Conservation (phyloP, 2,888 invertebrate species). For the Ceramica pisi region DNA sequence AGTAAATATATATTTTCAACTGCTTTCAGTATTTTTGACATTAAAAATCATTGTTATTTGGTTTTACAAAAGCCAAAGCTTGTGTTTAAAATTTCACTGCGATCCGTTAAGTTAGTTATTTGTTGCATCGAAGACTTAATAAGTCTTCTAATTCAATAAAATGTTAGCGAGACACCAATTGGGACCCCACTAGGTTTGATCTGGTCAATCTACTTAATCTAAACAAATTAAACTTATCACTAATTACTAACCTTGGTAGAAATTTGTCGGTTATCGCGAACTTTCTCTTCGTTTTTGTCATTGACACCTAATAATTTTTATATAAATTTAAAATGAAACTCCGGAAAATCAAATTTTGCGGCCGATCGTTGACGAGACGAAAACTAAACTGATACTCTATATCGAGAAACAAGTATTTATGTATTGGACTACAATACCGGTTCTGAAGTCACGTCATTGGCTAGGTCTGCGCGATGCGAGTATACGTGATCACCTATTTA, state of each 20-base stretch:
- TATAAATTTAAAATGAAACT: slow-evolving; percentile 80
- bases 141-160: background rate
- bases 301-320: slow-evolving; percentile 88
- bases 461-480: slow-evolving; percentile 30
- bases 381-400: slow-evolving; percentile 74
- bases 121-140: background rate
- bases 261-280: slow-evolving; percentile 90
- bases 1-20: background rate
- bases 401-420: slow-evolving; percentile 74
- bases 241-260: slow-evolving; percentile 86
- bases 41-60: background rate
- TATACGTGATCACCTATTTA: slow-evolving; percentile 62
- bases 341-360: slow-evolving; percentile 79
- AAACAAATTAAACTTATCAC: slow-evolving; percentile 17
- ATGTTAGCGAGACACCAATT: background rate
- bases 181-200: background rate
- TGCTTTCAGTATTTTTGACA: slow-evolving; percentile 3
- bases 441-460: slow-evolving; percentile 62
- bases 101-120: background rate
- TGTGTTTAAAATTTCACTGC: slow-evolving; percentile 2
- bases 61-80: too few species aligned
- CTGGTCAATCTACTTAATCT: slow-evolving; percentile 10
- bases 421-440: slow-evolving; percentile 71
- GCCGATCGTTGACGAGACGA: slow-evolving; percentile 75
- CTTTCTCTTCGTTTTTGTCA: slow-evolving; percentile 90